These are phyloP conservation scores for Clivina fossor DNA, from an alignment of 2,888 invertebrate species.

Conservation along the genomic window DNA sequence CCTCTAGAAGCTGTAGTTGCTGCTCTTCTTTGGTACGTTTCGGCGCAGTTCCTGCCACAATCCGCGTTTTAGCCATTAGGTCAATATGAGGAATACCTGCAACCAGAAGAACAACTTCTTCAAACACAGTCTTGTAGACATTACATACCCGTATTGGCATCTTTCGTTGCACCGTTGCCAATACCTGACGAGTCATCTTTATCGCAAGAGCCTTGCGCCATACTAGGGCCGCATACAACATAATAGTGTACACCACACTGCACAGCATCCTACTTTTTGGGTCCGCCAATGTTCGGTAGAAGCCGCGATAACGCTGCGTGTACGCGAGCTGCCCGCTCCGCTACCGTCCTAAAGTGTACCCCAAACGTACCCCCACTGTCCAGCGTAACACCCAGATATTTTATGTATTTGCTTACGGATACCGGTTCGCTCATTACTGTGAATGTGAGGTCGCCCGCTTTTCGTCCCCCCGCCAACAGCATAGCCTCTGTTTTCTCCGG, in stretches of 20 bases:
- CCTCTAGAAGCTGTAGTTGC: background rate
- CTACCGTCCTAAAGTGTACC: background rate
- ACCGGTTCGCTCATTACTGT: background rate
- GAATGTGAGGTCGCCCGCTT: background rate
- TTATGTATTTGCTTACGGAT: background rate
- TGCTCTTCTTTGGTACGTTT: too few species aligned
- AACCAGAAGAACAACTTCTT: conserved; percentile 3
- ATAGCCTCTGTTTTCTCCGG: conserved; percentile 30
- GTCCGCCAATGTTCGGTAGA: conserved; percentile 6
- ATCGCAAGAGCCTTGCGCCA: background rate
- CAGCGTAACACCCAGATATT: conserved; percentile 11
- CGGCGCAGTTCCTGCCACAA: background rate
- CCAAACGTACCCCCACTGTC: background rate
- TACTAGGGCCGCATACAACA: conserved; percentile 5
- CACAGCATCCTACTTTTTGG: conserved; percentile 1
- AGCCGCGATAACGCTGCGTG: background rate
- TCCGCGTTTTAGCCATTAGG: background rate
- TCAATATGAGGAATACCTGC: conserved; percentile 7
- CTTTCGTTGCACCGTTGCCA: conserved; percentile 9
- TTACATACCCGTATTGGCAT: conserved; percentile 2
- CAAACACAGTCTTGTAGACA: conserved; percentile 18
- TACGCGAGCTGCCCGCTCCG: background rate
- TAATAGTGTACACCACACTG: background rate
- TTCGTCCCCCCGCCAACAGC: background rate
- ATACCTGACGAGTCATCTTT: background rate